Conservation (phyloP, 2,113 vertebrate species). For the Microtus oregoni region DNA sequence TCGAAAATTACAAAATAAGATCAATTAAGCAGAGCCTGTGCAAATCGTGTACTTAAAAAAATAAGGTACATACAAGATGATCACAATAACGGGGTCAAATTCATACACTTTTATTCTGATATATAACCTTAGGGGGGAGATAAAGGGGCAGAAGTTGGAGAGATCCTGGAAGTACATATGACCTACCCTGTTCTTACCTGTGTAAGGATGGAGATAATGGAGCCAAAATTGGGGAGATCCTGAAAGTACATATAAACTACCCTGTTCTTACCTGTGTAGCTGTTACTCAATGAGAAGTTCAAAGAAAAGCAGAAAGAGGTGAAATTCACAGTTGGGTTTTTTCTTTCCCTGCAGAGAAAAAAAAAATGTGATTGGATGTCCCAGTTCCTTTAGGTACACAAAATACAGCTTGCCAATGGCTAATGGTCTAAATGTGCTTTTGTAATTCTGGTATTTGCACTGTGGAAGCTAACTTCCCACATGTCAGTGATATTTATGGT, state of each 20-base stretch:
- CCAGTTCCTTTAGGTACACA: neutral
- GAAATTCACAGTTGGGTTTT: neutral
- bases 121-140: neutral
- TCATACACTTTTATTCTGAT: neutral
- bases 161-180: neutral
- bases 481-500: neutral
- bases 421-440: neutral
- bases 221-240: neutral
- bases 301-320: neutral
- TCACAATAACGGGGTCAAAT: neutral
- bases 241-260: neutral
- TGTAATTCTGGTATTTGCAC: neutral
- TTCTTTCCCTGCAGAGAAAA: neutral
- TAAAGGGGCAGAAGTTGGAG: neutral
- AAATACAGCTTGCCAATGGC: neutral
- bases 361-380: neutral
- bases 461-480: neutral
- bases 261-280: neutral
- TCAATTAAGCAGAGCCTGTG: neutral
- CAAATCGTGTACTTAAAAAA: neutral
- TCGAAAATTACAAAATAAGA: neutral
- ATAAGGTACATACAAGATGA: neutral
- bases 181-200: neutral
- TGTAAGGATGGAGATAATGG: neutral
- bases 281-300: accelerated